A percentile compares a stretch with the other conserved stretches of the same genome.
phyloP scores from a whole-genome alignment of 2,113 vertebrate species.

The Sylvietta virens region DNA sequence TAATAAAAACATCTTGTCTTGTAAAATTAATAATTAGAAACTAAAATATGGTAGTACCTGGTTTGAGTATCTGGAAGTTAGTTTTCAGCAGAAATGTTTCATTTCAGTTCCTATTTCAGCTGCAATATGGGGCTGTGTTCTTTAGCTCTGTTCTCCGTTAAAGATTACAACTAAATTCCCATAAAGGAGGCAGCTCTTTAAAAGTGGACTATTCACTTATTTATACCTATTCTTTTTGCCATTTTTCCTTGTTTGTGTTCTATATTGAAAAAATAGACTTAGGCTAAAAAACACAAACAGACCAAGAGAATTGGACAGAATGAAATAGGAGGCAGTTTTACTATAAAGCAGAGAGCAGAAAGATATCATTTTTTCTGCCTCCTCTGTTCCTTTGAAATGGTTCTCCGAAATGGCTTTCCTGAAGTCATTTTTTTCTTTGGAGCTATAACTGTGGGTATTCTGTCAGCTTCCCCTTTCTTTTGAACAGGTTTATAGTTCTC shows the following conservation, averaged over 20 bases:
- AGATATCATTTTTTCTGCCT: constrained; percentile 9
- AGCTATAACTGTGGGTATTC: not conserved
- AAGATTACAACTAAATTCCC: not conserved
- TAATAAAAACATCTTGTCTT: not conserved
- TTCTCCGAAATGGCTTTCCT: constrained; percentile 42
- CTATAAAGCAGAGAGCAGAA: not conserved
- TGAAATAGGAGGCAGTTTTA: constrained; percentile 24
- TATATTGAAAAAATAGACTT: not conserved
- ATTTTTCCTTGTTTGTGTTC: not conserved
- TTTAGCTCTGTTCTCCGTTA: not conserved
- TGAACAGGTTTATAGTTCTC: constrained; percentile 1
- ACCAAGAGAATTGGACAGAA: not conserved
- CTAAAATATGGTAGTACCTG: not conserved
- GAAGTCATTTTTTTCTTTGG: constrained; percentile 24
- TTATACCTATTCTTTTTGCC: not conserved
- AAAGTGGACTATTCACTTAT: not conserved
- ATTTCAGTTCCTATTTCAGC: not conserved
- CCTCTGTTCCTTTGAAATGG: constrained; percentile 2
- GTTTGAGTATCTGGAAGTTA: not conserved
- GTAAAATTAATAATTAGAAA: not conserved
- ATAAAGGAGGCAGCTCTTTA: not conserved
- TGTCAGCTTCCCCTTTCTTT: constrained; percentile 16
- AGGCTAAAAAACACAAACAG: constrained; percentile 2
- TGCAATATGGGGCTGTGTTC: not conserved
- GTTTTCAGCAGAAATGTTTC: not conserved